Conservation (phyloP, 2,888 invertebrate genomes). For the Hypena proboscidalis region DNA sequence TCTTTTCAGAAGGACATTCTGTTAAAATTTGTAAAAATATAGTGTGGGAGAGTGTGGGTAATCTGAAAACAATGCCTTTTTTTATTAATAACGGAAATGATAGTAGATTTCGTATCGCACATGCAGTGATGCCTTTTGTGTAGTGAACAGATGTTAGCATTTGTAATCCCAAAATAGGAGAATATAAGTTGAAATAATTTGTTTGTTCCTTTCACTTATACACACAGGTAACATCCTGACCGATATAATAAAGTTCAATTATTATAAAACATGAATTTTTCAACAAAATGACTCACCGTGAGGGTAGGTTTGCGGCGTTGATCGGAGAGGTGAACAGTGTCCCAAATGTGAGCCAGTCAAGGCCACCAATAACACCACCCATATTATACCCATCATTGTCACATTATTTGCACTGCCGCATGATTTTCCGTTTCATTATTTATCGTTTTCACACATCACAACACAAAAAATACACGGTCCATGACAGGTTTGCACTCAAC, state of each 20-base stretch:
- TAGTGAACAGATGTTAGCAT: slow-evolving; percentile 40
- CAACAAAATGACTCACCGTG: slow-evolving; percentile 72
- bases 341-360: slow-evolving; percentile 72
- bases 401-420: slow-evolving; percentile 80
- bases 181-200: slow-evolving; percentile 10
- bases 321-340: slow-evolving; percentile 75
- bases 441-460: slow-evolving; percentile 77
- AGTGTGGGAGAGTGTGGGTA: neutral
- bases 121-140: slow-evolving; percentile 5
- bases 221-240: slow-evolving; percentile 3
- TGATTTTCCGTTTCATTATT: slow-evolving; percentile 82
- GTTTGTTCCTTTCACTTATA: slow-evolving; percentile 25
- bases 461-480: slow-evolving; percentile 82
- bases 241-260: slow-evolving; percentile 15
- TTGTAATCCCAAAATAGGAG: slow-evolving; percentile 11
- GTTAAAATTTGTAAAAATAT: neutral
- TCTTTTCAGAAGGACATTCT: too few species aligned
- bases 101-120: slow-evolving; percentile 5
- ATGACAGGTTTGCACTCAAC: slow-evolving; percentile 72
- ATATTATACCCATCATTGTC: slow-evolving; percentile 77
- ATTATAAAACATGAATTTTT: slow-evolving; percentile 54
- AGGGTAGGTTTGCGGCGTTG: slow-evolving; percentile 80
- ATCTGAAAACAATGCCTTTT: neutral
- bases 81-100: slow-evolving; percentile 13
- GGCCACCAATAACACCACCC: slow-evolving; percentile 81